phyloP scores from a whole-genome alignment of 2,113 vertebrate genomes.

The Hippocampus mohnikei region DNA sequence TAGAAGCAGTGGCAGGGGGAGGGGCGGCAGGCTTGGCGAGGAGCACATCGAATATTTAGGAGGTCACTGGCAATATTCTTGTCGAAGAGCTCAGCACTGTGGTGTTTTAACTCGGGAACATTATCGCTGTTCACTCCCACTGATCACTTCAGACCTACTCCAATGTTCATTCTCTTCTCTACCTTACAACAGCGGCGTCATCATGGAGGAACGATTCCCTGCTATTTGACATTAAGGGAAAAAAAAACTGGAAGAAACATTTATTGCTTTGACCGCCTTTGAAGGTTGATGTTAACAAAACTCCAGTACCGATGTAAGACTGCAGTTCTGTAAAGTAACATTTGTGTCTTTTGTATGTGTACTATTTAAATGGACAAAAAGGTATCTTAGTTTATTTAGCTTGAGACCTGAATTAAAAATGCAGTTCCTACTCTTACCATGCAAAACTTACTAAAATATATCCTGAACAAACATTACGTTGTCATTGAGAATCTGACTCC shows the following conservation, averaged over 20 bases:
- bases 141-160: not conserved
- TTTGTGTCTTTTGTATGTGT: not conserved
- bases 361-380: not conserved
- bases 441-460: not conserved
- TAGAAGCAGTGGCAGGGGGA: not conserved
- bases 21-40: not conserved
- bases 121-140: constrained; percentile 6
- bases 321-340: not conserved
- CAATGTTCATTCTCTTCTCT: not conserved
- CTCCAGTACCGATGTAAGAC: not conserved
- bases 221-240: not conserved
- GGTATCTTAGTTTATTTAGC: not conserved
- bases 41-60: constrained; percentile 5
- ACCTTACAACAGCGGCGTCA: not conserved
- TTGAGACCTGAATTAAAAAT: not conserved
- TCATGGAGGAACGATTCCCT: not conserved
- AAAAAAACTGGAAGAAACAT: not conserved
- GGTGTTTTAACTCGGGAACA: not conserved
- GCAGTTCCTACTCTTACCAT: not conserved
- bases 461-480: not conserved
- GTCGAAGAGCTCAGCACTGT: constrained; percentile 1
- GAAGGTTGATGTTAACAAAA: not conserved
- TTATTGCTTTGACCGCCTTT: not conserved
- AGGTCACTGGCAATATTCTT: not conserved
- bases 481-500: not conserved